A percentile compares a stretch with the other conserved stretches of the same genome.
Evolutionary conservation across 1,140 invertebrate species (phyloP).

Genomic region (Oncopodura yosiiana): DNA sequence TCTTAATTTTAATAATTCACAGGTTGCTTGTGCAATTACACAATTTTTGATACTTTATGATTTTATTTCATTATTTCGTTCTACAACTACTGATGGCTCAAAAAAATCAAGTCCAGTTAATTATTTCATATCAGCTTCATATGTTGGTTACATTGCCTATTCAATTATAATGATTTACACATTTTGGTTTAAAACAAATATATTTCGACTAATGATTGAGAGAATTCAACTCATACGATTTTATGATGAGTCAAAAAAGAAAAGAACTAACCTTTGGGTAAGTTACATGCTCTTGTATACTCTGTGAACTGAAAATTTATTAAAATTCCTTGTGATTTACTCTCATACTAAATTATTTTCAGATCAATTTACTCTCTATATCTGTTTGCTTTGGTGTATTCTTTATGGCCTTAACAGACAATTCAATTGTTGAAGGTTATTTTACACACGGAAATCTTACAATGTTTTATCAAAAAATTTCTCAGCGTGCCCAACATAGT

Average conservation of each 20-base stretch:
- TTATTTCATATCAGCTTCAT: conserved; percentile 7
- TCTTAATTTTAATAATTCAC: neutral
- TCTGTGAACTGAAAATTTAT: neutral
- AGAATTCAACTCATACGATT: conserved; percentile 18
- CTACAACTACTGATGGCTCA: neutral
- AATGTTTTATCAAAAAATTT: conserved; percentile 1
- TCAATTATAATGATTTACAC: conserved; percentile 9
- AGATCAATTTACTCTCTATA: conserved; percentile 2
- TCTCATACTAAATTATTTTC: neutral
- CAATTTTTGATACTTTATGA: conserved; percentile 15
- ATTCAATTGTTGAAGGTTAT: conserved; percentile 2
- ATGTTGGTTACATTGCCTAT: conserved; percentile 15
- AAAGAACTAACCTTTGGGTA: neutral
- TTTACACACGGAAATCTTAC: neutral
- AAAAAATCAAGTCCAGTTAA: conserved; percentile 9
- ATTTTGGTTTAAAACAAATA: conserved; percentile 15
- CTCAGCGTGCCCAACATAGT: neutral
- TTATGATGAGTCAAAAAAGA: neutral
- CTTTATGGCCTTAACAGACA: conserved; percentile 10
- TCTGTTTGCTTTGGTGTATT: conserved; percentile 5
- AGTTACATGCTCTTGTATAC: neutral
- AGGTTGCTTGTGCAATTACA: conserved; percentile 14
- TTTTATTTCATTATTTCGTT: conserved; percentile 10
- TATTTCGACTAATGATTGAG: conserved; percentile 6
- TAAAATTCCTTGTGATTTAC: neutral